phyloP scores from a whole-genome alignment of 2,888 invertebrate genomes.

The Ormyrus labotus region DNA sequence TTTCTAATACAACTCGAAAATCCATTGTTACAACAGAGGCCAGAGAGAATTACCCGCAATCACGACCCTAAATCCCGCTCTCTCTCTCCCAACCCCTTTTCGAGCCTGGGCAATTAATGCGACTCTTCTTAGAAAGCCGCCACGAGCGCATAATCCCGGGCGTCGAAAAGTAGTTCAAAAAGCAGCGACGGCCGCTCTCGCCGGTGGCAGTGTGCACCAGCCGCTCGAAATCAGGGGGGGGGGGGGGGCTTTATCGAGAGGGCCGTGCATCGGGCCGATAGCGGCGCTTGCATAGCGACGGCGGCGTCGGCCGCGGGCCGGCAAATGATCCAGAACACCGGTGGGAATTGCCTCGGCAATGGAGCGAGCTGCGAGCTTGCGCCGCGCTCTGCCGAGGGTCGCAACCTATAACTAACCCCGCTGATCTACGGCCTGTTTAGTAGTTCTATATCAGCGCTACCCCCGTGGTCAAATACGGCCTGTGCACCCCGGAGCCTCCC shows the following conservation, averaged over 20 bases:
- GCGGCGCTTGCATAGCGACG: slow-evolving; percentile 65
- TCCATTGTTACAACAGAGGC: too few relatives aligned
- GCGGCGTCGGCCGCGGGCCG: slow-evolving; percentile 70
- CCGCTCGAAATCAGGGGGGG: background rate
- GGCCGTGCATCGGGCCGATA: slow-evolving; percentile 56
- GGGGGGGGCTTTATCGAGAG: background rate
- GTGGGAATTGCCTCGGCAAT: slow-evolving; percentile 73
- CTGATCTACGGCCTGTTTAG: slow-evolving; percentile 76
- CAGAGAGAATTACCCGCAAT: too few relatives aligned
- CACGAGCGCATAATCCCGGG: too few relatives aligned
- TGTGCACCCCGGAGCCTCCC: slow-evolving; percentile 35
- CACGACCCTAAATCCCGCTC: too few relatives aligned
- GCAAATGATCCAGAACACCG: slow-evolving; percentile 76
- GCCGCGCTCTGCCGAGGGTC: slow-evolving; percentile 43
- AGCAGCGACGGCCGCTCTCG: too few relatives aligned
- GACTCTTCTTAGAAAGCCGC: too few relatives aligned
- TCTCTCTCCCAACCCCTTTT: too few relatives aligned
- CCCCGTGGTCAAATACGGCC: slow-evolving; percentile 61
- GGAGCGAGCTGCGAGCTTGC: slow-evolving; percentile 54
- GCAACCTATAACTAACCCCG: slow-evolving; percentile 72
- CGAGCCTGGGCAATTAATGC: too few relatives aligned
- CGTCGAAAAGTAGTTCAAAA: too few relatives aligned
- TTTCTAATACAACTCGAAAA: too few relatives aligned
- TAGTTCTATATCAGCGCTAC: slow-evolving; percentile 74
- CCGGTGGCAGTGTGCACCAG: too few relatives aligned